Conservation (phyloP, 1,140 invertebrate species). For the Vanessa atalanta region DNA sequence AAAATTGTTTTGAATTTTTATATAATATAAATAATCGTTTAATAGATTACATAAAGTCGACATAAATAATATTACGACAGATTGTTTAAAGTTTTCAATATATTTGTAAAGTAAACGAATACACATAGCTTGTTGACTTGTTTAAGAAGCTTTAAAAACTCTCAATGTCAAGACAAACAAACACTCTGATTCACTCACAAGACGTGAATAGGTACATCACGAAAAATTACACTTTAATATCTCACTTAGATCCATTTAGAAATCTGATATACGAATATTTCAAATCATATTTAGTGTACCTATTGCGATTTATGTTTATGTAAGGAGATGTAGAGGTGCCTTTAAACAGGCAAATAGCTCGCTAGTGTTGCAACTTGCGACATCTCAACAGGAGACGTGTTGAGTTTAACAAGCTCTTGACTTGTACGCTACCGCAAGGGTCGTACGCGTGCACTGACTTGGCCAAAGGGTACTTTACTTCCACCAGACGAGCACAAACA, state of each 20-base stretch:
- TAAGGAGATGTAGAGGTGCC: conserved; percentile 20
- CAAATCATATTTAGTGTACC: not conserved
- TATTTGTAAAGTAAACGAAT: conserved; percentile 3
- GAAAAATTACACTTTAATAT: not conserved
- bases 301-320: conserved; percentile 29
- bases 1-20: not conserved
- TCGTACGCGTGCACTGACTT: conserved; percentile 42
- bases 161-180: not conserved
- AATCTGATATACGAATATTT: not conserved
- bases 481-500: conserved; percentile 50
- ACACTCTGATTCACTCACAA: not conserved
- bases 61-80: not conserved
- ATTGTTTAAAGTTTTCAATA: not conserved
- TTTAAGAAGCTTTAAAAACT: conserved; percentile 4
- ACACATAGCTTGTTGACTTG: conserved; percentile 3
- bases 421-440: conserved; percentile 42
- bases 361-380: conserved; percentile 30
- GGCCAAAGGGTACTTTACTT: conserved; percentile 49
- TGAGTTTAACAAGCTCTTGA: conserved; percentile 68
- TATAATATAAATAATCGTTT: not conserved
- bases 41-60: not conserved
- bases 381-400: conserved; percentile 66
- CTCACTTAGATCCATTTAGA: not conserved
- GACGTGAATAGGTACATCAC: not conserved
- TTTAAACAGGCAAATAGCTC: conserved; percentile 35